phyloP scores from a whole-genome alignment of 2,888 invertebrate species.

The Macaria notata region DNA sequence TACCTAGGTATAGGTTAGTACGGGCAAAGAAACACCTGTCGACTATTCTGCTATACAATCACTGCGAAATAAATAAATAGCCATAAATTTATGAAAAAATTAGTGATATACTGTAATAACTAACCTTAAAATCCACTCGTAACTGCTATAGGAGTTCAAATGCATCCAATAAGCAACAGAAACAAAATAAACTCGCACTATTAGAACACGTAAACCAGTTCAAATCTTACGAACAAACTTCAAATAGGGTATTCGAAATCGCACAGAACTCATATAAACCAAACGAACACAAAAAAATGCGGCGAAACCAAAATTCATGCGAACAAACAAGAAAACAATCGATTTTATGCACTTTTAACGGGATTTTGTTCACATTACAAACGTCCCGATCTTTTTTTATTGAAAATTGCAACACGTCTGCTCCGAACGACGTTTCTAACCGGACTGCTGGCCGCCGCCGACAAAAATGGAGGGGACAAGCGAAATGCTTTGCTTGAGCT shows the following conservation, averaged over 20 bases:
- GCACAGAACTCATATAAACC: slow-evolving; percentile 25
- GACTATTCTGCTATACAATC: no score
- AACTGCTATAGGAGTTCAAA: slow-evolving; percentile 8
- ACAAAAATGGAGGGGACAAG: no score
- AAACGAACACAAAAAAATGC: slow-evolving; percentile 25
- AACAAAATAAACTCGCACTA: slow-evolving; percentile 39
- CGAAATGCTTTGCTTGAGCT: no score
- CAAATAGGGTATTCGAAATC: slow-evolving; percentile 41
- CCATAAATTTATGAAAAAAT: no score
- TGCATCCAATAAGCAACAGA: slow-evolving; percentile 56
- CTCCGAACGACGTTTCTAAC: slow-evolving; percentile 49
- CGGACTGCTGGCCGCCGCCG: slow-evolving; percentile 52
- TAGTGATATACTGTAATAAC: no score
- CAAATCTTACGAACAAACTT: slow-evolving; percentile 31
- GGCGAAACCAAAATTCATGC: slow-evolving; percentile 35
- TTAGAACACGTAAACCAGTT: slow-evolving; percentile 17
- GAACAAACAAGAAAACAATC: slow-evolving; percentile 35
- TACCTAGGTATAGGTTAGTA: no score
- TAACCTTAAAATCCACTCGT: no score
- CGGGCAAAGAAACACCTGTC: no score
- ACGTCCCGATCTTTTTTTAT: slow-evolving; percentile 40
- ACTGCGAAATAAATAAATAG: no score
- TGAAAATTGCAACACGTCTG: slow-evolving; percentile 42
- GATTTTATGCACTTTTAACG: slow-evolving; percentile 42
- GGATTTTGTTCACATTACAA: slow-evolving; percentile 53